Evolutionary conservation across 2,113 vertebrate genomes (phyloP).

Genomic region (Caranx ignobilis): DNA sequence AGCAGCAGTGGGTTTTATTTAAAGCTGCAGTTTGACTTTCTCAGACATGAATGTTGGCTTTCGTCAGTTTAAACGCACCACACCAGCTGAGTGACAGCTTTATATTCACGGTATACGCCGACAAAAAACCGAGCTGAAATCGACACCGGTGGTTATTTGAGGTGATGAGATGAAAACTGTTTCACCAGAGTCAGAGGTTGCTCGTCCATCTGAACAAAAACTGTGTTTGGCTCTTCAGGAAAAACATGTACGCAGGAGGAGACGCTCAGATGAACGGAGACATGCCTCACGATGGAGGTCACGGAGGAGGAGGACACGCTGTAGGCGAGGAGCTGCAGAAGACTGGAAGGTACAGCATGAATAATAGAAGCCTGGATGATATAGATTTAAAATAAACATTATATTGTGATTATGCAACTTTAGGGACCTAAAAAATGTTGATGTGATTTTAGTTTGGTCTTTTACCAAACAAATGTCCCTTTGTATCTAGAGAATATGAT

Average conservation of each 20-base stretch:
- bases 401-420: no score
- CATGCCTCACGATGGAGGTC: conserved; percentile 89
- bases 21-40: conserved; percentile 14
- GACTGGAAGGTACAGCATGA: conserved; percentile 87
- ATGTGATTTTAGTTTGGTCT: no score
- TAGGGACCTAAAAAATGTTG: no score
- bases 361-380: neutral
- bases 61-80: neutral
- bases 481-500: no score
- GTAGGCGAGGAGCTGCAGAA: conserved; percentile 90
- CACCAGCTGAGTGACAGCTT: no score
- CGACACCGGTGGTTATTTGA: neutral
- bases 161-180: neutral
- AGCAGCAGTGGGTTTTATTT: conserved; percentile 2
- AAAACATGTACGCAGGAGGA: conserved; percentile 95
- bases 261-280: conserved; percentile 97
- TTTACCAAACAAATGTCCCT: no score
- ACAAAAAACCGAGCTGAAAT: no score
- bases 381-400: no score
- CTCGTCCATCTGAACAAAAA: neutral
- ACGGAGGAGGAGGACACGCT: conserved; percentile 90
- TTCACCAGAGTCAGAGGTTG: neutral
- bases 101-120: no score
- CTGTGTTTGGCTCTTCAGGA: conserved; percentile 82
- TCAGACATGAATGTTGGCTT: neutral